Evolutionary conservation across 2,113 vertebrate species (phyloP), one percentile per base, ranked within the genome.

Genomic region (Silurus asotus): DNA sequence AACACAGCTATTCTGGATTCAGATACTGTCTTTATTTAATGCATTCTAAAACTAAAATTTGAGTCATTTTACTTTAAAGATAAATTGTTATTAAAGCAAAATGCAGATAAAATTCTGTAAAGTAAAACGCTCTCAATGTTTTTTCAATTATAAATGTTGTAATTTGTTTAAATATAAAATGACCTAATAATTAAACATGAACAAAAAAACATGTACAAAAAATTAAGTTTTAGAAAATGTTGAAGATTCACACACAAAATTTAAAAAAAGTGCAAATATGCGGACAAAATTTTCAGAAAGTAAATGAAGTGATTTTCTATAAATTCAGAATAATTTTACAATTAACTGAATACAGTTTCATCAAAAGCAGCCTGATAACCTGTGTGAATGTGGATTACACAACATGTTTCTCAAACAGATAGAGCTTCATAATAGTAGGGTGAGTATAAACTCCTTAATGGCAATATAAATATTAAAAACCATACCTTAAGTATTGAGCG

Each of bases 401-500:
- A 8, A 23, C 59, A 62, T 65, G 9, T 9, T 69, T 2, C 6
- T 69, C 37, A 69, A 5, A 25, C 67, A 37, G 13, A 69, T 45
- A 37, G 13, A 69, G 15, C 28, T 14, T 37, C 25, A 69, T 45
- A 70, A 49, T 49, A 49, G 8, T 17, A 53, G 19, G 5, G 14
- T 58, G 6, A 17, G 11, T 49, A 70, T 70, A 70, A 75, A 64
- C 3, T 72, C 19, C 48, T 75, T 75, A 15, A 28, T n/a, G 55
- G 3, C 25, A 56, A 70, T 15, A 75, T 23, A 28, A 25, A 61
- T 28, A 51, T 28, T 13, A 64, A 87, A 13, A 25, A 76, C 23
- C 49, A 86, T 94, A 98, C 97, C 96, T 98, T 98, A 81, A 98
- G 93, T 88, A 97, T 98, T 17, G 97, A 97, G 87, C 97, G 93